These are phyloP conservation scores for Vidua chalybeata DNA, from an alignment of 2,113 vertebrate genomes.

Conservation along the genomic window DNA sequence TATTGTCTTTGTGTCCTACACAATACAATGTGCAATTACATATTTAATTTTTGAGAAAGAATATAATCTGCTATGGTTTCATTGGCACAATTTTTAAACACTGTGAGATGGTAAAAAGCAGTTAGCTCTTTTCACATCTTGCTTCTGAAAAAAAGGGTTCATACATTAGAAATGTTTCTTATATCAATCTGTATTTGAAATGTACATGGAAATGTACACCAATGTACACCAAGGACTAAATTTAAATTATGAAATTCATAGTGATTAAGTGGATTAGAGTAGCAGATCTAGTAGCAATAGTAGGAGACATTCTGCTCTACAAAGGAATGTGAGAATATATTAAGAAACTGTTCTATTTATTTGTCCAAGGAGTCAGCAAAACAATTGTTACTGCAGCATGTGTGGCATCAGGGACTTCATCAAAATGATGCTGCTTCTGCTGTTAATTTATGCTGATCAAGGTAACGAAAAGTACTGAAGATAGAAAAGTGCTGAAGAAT, in stretches of 20 bases:
- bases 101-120: not conserved
- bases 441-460: constrained; percentile 48
- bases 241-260: not conserved
- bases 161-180: not conserved
- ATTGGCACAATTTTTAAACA: not conserved
- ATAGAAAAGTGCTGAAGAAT: constrained; percentile 25
- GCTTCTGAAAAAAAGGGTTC: not conserved
- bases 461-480: constrained; percentile 8
- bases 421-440: constrained; percentile 12
- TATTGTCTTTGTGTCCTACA: not conserved
- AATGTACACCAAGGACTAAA: not conserved
- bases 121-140: not conserved
- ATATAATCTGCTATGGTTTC: not conserved
- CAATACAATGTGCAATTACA: not conserved
- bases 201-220: not conserved
- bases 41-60: not conserved
- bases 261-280: not conserved
- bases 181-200: not conserved
- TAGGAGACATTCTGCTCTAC: not conserved
- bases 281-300: not conserved
- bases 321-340: not conserved
- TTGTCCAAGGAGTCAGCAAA: constrained; percentile 15
- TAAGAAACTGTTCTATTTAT: not conserved
- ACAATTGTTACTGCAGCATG: not conserved
- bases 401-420: constrained; percentile 1